These are phyloP conservation scores for Pseudonaja textilis DNA, from an alignment of 2,113 vertebrate species.

Conservation along the genomic window DNA sequence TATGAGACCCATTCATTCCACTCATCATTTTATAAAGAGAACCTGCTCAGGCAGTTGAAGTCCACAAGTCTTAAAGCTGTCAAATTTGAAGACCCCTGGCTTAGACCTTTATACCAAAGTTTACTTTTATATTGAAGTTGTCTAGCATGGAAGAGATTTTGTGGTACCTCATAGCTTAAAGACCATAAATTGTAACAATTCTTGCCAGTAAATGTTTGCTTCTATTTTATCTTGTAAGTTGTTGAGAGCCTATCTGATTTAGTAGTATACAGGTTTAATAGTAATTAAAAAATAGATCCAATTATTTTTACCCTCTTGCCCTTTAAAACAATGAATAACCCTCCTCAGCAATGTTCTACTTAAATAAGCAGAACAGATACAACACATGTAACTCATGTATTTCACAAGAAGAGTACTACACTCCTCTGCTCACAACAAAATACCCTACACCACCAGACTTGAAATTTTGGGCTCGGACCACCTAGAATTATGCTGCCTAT, in stretches of 20 bases:
- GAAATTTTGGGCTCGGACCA: too few species aligned
- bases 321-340: neutral
- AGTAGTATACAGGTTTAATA: neutral
- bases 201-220: neutral
- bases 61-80: too few species aligned
- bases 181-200: neutral
- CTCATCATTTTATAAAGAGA: neutral
- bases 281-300: neutral
- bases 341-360: neutral
- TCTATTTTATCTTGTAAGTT: neutral
- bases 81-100: neutral
- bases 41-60: neutral
- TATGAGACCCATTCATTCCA: neutral
- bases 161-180: neutral
- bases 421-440: too few species aligned
- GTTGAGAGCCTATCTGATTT: neutral
- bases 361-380: neutral
- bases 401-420: too few species aligned
- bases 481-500: too few species aligned
- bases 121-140: neutral
- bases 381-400: neutral
- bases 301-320: neutral
- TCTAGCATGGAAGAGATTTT: neutral
- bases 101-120: neutral
- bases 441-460: too few species aligned